phyloP scores from a whole-genome alignment of 2,797 vertebrate genomes.

The Alexandromys oeconomus region DNA sequence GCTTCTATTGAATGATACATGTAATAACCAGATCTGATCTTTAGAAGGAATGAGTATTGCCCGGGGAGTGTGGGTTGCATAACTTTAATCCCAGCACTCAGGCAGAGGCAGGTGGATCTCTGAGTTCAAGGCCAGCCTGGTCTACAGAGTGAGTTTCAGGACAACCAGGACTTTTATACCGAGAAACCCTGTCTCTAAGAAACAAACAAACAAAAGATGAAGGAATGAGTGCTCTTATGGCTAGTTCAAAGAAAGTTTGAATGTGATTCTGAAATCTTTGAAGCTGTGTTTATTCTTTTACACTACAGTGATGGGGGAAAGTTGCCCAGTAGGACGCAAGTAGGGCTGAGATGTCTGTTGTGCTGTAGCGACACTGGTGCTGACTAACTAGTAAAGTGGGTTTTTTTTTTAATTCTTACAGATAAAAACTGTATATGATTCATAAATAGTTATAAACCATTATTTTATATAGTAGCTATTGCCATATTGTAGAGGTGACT shows the following conservation, averaged over 20 bases:
- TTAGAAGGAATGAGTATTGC: not conserved
- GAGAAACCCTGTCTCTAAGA: not conserved
- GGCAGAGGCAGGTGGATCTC: not conserved
- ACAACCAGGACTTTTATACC: not conserved
- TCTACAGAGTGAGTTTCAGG: not conserved
- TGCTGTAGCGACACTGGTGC: not conserved
- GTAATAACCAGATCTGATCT: not conserved
- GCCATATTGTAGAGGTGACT: not conserved
- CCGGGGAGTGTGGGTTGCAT: not conserved
- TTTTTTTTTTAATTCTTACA: not conserved
- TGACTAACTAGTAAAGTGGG: not conserved
- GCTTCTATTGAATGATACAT: not conserved
- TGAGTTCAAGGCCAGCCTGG: not conserved
- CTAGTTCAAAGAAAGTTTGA: slow-evolving; percentile 16
- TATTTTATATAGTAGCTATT: slow-evolving; percentile 54
- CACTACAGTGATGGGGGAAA: not conserved
- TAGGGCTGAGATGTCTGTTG: not conserved
- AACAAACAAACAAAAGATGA: not conserved
- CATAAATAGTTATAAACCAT: slow-evolving; percentile 11
- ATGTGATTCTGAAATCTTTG: not conserved
- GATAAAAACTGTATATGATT: slow-evolving; percentile 27
- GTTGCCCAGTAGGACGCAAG: not conserved
- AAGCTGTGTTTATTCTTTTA: slow-evolving; percentile 6
- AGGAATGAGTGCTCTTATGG: not conserved
- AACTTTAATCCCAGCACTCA: not conserved